Conservation (phyloP, 2,113 vertebrate species). For the Rhegmatorhina hoffmannsi region DNA sequence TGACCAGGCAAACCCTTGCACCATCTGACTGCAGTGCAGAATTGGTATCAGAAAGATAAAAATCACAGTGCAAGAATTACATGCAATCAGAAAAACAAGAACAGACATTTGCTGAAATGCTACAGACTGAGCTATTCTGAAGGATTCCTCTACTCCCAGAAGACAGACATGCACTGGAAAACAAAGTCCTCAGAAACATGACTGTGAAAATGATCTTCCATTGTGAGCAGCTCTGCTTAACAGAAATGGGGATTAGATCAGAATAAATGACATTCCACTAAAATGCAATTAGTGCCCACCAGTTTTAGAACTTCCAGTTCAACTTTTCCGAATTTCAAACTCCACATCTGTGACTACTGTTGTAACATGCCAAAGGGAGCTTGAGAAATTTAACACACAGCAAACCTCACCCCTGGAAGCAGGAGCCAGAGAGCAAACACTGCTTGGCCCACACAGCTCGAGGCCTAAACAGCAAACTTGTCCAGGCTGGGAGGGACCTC, state of each 20-base stretch:
- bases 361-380: not conserved
- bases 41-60: not conserved
- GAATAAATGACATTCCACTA: not conserved
- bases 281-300: not conserved
- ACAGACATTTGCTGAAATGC: not conserved
- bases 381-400: not conserved
- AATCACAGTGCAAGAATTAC: not conserved
- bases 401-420: not conserved
- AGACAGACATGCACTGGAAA: fast-evolving
- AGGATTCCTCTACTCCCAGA: not conserved
- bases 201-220: not conserved
- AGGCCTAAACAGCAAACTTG: not conserved
- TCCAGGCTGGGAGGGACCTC: not conserved
- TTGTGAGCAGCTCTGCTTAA: not conserved
- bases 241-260: not conserved
- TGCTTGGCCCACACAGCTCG: not conserved
- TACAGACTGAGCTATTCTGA: not conserved
- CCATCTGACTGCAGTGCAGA: not conserved
- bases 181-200: not conserved
- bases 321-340: not conserved
- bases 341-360: not conserved
- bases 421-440: not conserved
- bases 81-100: not conserved
- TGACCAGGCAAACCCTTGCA: not conserved
- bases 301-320: not conserved